Evolutionary conservation across 23 tunicate species (phyloP), one percentile per base, ranked within the genome.

Genomic region (Ascidia mentula): DNA sequence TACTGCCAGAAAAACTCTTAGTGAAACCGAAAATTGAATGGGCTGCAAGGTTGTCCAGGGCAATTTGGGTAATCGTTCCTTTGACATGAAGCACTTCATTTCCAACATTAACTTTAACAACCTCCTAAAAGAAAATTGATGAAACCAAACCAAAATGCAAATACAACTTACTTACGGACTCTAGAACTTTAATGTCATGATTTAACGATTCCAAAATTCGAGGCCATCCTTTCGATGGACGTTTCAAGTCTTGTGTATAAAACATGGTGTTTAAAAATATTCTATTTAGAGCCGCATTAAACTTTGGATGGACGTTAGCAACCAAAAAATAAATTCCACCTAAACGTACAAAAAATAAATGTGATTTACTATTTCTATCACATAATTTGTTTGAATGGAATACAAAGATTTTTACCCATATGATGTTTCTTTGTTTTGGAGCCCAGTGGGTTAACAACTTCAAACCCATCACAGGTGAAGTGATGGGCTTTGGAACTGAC

Each of bases 1-100:
- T 42, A 42, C 53, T 9, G 8, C 80, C 70, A 77, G 33, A 36
- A 39, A 77, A 77, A 38, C 72, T 77, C 30, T 40, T 72, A 12
- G 40, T 24, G 40, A 77, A 77, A 40, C 80, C 80, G 9, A 45
- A 45, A 77, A 77, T 77, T n/a, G 71, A 26, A 31, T 30, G 80
- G 7, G 80, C 39, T 26, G 60, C 80, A 38, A 40, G 80, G 33
- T 77, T 77, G 40, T 77, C 80, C 53, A 42, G 15, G 15, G 53
- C 53, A 42, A 42, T 42, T 42, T 42, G 53, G 15, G 53, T 42
- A 42, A 42, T 42, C 12, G 53, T 42, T 9, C 53, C 53, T 42
- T 42, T 42, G 12, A 42, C 53, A 42, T 42, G 12, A 9, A 42
- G 53, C 15, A 42, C 53, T 15, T 42, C 53, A 9, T 42, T 12